Base-by-base conservation (phyloP, 2,113 vertebrate species). In the Grammomys surdaster region DNA sequence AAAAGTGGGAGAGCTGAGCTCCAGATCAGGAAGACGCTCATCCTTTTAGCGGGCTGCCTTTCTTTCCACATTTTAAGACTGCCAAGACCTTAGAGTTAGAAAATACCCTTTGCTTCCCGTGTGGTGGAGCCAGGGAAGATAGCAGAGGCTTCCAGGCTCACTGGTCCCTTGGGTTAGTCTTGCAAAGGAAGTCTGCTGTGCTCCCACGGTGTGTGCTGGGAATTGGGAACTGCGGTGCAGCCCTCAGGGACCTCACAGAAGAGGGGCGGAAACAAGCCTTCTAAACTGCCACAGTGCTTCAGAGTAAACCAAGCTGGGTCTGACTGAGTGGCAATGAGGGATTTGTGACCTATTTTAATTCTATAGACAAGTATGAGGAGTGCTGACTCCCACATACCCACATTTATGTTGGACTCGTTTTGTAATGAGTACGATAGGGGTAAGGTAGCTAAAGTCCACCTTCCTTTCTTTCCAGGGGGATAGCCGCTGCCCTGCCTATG, bases 301-400 rank as follows among this genome's bases (percentile, higher is more conserved):
- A 0, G 0, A 3, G 5, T 26, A 14, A 24, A 46, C 46, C 58
- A 8, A 33, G 63, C 48, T 12, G 26, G 20, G 85, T 0, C 5
- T 0, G 82, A 33, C 4, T 36, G 91, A 86, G 1, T 10, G 28
- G 96, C 51, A 70, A 31, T 0, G 82, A 87, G 54, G 10, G 40
- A 65, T 51, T 76, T n/a, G 67, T 48, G 60, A 63, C 89, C 24
- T 14, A 0, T 54, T 40, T 81, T 60, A 13, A 7, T 65, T 40
- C 77, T 81, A 3, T 19, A 65, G 93, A 33, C 67, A 73, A 65
- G 3, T 6, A 10, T 54, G 73, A 76, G 20, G 48, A 31, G 40
- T 13, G 69, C 48, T 26, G 12, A 43, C 81, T 46, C 70, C 26
- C 2, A 0, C 3, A 19, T 19, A 14, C 17, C 26, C 10, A 0